phyloP scores from a whole-genome alignment of 2,797 vertebrate genomes.

The Acanthiza pusilla region DNA sequence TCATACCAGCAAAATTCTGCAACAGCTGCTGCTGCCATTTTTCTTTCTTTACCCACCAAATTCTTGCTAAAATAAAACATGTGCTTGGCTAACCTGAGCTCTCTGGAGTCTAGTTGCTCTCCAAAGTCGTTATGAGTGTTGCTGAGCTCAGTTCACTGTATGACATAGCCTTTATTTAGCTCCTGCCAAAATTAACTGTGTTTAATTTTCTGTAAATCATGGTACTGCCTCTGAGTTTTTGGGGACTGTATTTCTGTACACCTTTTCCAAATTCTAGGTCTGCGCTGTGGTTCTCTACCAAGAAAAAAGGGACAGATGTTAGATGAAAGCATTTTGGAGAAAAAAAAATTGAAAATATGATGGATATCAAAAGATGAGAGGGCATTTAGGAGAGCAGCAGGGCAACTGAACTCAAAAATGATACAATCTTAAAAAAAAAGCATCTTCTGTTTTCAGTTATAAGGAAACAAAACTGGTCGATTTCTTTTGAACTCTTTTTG shows the following conservation, averaged over 20 bases:
- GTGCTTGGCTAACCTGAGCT: neutral
- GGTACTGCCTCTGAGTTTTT: neutral
- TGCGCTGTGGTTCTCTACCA: neutral
- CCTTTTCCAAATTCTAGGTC: neutral
- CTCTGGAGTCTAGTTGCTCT: neutral
- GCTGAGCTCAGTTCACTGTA: neutral
- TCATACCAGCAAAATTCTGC: neutral
- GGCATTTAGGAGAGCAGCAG: neutral
- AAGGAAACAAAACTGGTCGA: neutral
- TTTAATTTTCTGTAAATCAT: conserved; percentile 14
- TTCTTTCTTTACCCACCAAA: neutral
- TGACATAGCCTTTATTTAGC: neutral
- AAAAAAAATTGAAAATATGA: neutral
- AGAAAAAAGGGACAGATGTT: neutral
- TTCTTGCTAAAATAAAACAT: neutral
- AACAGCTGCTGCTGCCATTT: neutral
- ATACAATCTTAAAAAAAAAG: neutral
- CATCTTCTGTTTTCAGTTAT: conserved; percentile 39
- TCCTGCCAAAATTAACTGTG: conserved; percentile 5
- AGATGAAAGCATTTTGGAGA: neutral
- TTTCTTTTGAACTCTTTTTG: conserved; percentile 16
- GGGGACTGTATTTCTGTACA: neutral
- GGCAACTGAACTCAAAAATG: neutral
- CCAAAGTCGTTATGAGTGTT: neutral
- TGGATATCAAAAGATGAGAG: conserved; percentile 10